Conservation (phyloP, 1,140 invertebrate genomes). For the Chymomyza costata region DNA sequence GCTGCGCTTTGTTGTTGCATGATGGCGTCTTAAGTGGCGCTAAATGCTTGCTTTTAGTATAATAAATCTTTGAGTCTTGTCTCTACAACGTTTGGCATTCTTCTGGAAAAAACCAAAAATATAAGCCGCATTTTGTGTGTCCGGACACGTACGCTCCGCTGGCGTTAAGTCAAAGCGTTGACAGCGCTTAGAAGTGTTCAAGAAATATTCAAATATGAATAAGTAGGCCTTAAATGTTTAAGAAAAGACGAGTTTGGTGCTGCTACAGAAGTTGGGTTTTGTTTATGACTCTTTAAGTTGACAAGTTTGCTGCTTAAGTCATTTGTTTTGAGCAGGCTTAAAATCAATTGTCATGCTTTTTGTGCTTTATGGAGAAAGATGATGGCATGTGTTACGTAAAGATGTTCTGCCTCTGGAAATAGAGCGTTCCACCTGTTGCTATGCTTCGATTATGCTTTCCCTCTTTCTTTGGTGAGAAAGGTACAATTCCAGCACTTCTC, state of each 20-base stretch:
- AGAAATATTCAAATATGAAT: too few relatives aligned
- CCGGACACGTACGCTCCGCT: conserved; percentile 55
- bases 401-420: too few relatives aligned
- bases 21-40: conserved; percentile 66
- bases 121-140: conserved; percentile 56
- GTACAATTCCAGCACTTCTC: too few relatives aligned
- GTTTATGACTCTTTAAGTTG: too few relatives aligned
- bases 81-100: conserved; percentile 18
- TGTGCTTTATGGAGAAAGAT: too few relatives aligned
- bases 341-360: not conserved
- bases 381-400: too few relatives aligned
- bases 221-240: too few relatives aligned
- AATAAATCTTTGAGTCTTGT: conserved; percentile 56
- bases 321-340: conserved; percentile 61
- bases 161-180: conserved; percentile 64
- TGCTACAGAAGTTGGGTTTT: conserved; percentile 1
- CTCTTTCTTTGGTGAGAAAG: too few relatives aligned
- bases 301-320: conserved; percentile 22
- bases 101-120: conserved; percentile 1
- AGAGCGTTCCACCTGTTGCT: too few relatives aligned
- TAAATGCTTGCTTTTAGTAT: conserved; percentile 69
- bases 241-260: conserved; percentile 1
- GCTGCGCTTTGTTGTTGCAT: conserved; percentile 8
- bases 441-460: too few relatives aligned
- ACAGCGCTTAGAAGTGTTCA: conserved; percentile 48